Conservation (phyloP, 35 echinoderm and acorn worm species). For the Strongylocentrotus purpuratus region DNA sequence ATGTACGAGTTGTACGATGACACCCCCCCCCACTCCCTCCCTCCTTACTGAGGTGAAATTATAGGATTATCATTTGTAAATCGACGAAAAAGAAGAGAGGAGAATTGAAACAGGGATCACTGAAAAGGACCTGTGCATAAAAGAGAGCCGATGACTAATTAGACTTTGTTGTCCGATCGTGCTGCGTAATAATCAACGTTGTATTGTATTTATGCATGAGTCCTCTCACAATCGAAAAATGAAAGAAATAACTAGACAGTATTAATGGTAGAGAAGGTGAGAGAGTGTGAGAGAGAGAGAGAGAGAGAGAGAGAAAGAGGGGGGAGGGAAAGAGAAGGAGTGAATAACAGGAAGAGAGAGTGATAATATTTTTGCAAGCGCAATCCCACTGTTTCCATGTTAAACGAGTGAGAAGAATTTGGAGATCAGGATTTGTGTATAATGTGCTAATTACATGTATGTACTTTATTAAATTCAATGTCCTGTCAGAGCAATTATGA, state of each 20-base stretch:
- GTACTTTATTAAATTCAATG: too few species aligned
- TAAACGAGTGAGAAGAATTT: too few species aligned
- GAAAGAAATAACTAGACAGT: not conserved
- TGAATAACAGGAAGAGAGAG: too few species aligned
- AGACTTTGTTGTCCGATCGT: not conserved
- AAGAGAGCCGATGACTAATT: not conserved
- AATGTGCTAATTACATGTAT: too few species aligned
- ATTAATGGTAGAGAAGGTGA: not conserved
- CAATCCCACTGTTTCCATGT: too few species aligned
- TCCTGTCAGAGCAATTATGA: too few species aligned
- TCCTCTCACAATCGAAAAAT: not conserved
- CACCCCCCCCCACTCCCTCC: not conserved
- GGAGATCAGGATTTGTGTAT: too few species aligned
- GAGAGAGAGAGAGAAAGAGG: too few species aligned
- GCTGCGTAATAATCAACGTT: slow-evolving; percentile 8
- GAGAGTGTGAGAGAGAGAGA: too few species aligned
- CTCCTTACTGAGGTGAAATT: not conserved
- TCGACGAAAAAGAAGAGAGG: not conserved
- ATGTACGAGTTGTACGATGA: not conserved
- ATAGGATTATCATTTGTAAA: not conserved
- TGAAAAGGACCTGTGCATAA: not conserved
- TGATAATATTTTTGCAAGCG: too few species aligned
- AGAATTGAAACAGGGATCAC: not conserved
- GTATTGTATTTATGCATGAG: not conserved
- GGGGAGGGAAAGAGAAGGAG: too few species aligned